Base-by-base conservation (phyloP, 2,888 invertebrate genomes). In the Auanema sp. region DNA sequence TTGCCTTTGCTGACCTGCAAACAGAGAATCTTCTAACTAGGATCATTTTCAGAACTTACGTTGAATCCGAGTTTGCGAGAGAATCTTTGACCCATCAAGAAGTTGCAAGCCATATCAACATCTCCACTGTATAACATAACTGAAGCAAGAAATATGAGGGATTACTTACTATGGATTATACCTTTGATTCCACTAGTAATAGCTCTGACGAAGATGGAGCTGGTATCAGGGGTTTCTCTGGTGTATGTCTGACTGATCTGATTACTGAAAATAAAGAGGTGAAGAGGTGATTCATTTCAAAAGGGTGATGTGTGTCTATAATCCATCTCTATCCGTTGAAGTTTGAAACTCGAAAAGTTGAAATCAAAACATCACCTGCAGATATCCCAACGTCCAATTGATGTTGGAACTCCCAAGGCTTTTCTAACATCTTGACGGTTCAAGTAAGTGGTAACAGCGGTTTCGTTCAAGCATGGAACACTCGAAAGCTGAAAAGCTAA, bases 91-190 rank as follows among this genome's bases (percentile, higher is more conserved):
- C 74, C 72, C 71, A 72, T 68, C 24, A 75, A 55, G 54, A 69
- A 69, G 56, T 75, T 72, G 42, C 74, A 75, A n/a, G 74, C 74
- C 70, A 75, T 69, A 42, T 79, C 79, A 40, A 77, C 73, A 50
- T 62, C 62, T 42, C 62, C 62, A 12, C 44, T 52, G 41, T 62
- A 62, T 43, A 62, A 18, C 62, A 62, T 62, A 25, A 50, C 62
- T 56, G 10, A 41, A 56, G 43, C n/a, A n/a, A n/a, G n/a, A n/a
- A n/a, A n/a, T 43, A 33, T 33, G 33, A 33, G 33, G 33, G n/a
- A n/a, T n/a, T n/a, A n/a, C n/a, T n/a, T n/a, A n/a, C n/a, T n/a
- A n/a, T n/a, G n/a, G n/a, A n/a, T n/a, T n/a, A 33, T 24, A 47
- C 44, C 60, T 53, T 57, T 60, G 0, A 65, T 44, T 42, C 65